Percentiles rank a stretch among this genome's conserved stretches.
Evolutionary conservation across 2,888 invertebrate genomes (phyloP).

Genomic region (Bugula neritina): DNA sequence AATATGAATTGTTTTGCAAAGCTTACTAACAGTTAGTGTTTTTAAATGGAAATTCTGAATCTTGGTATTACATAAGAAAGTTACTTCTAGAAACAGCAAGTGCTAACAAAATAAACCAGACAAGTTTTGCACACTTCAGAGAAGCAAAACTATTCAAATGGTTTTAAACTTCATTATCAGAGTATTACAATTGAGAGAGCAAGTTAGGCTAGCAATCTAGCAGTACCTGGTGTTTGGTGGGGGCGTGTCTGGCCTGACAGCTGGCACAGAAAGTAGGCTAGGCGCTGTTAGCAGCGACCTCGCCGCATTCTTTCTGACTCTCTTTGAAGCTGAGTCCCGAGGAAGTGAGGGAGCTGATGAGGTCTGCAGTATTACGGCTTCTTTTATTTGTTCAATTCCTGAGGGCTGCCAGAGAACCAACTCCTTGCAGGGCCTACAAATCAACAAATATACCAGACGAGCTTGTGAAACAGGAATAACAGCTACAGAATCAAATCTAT

Average conservation of each 20-base stretch:
- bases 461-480: background rate
- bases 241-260: constrained; percentile 6
- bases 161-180: too few relatives aligned
- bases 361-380: background rate
- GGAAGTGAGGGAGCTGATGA: background rate
- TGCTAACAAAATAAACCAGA: background rate
- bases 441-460: background rate
- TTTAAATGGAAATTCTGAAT: too few relatives aligned
- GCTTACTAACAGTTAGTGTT: too few relatives aligned
- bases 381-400: background rate
- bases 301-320: background rate
- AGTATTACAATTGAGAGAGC: too few relatives aligned
- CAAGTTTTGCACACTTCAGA: too few relatives aligned
- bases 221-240: constrained; percentile 20
- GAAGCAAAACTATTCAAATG: too few relatives aligned
- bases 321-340: background rate
- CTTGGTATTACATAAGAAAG: background rate
- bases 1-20: too few relatives aligned
- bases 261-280: constrained; percentile 11
- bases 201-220: too few relatives aligned
- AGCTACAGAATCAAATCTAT: background rate
- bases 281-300: background rate
- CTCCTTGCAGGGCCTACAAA: constrained; percentile 13
- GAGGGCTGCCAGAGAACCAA: constrained; percentile 12
- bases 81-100: background rate